A percentile compares a stretch with the other conserved stretches of the same genome.
Evolutionary conservation across 1,140 invertebrate genomes (phyloP).

Genomic region (Odontomachus brunneus): DNA sequence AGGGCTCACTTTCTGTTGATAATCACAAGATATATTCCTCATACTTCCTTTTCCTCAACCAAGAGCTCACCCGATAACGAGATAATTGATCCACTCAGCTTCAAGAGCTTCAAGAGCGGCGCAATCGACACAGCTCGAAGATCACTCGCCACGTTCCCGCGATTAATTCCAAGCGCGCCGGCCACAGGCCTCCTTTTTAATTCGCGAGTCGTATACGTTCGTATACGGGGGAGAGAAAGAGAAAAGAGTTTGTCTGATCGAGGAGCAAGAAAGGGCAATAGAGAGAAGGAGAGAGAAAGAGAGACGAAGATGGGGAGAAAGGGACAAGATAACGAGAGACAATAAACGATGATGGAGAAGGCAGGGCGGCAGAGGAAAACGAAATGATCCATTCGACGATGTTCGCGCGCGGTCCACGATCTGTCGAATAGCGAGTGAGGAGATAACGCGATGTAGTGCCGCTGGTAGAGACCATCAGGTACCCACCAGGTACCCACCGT

Average conservation of each 20-base stretch:
- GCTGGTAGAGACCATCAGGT: constrained; percentile 44
- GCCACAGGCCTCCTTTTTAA: constrained; percentile 34
- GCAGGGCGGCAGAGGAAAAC: neutral
- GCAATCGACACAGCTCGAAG: constrained; percentile 1
- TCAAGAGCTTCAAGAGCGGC: neutral
- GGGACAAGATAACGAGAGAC: neutral
- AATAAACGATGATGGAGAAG: neutral
- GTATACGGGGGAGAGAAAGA: neutral
- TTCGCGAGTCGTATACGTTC: constrained; percentile 15
- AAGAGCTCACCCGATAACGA: neutral
- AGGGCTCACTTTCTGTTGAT: neutral
- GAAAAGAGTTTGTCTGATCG: neutral
- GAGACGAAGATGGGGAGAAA: neutral
- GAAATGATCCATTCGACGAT: neutral
- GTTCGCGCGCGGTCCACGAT: constrained; percentile 50
- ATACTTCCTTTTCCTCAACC: neutral
- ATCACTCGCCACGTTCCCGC: constrained; percentile 39
- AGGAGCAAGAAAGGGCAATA: constrained; percentile 1
- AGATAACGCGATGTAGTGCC: constrained; percentile 49
- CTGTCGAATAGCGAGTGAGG: constrained; percentile 49
- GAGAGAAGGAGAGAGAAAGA: neutral
- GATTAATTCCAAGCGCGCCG: constrained; percentile 7
- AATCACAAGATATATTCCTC: neutral
- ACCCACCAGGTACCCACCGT: constrained; percentile 45
- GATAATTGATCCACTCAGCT: constrained; percentile 9